These are phyloP conservation scores for Eupsittula cactorum DNA, from an alignment of 2,113 vertebrate genomes.

Conservation along the genomic window DNA sequence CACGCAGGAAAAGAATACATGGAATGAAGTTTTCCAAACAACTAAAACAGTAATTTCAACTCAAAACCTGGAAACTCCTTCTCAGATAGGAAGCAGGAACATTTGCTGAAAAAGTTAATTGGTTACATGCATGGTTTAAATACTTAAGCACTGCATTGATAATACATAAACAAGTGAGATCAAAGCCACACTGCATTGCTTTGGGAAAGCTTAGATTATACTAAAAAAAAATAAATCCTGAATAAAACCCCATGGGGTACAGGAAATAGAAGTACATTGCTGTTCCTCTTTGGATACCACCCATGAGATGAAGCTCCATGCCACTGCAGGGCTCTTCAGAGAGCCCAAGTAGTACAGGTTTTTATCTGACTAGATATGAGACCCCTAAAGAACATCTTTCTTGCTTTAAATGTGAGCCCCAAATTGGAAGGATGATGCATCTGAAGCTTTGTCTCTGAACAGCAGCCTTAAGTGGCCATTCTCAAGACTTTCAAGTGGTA, in stretches of 20 bases:
- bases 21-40: not conserved
- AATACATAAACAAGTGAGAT: not conserved
- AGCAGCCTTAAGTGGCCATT: not conserved
- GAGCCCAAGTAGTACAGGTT: not conserved
- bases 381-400: not conserved
- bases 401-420: not conserved
- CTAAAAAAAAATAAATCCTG: not conserved
- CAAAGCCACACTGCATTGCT: not conserved
- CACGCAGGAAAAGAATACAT: fast-evolving
- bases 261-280: not conserved
- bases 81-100: not conserved
- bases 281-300: not conserved
- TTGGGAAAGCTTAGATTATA: not conserved
- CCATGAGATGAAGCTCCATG: not conserved
- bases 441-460: not conserved
- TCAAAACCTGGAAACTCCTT: not conserved
- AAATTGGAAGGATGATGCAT: not conserved
- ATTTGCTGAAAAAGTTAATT: not conserved
- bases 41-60: not conserved
- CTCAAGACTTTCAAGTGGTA: not conserved
- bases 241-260: not conserved
- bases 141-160: not conserved
- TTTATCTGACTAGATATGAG: not conserved
- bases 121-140: not conserved
- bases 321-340: not conserved